Conservation (phyloP, 2,888 invertebrate genomes). For the Gonocerus acuteangulatus region DNA sequence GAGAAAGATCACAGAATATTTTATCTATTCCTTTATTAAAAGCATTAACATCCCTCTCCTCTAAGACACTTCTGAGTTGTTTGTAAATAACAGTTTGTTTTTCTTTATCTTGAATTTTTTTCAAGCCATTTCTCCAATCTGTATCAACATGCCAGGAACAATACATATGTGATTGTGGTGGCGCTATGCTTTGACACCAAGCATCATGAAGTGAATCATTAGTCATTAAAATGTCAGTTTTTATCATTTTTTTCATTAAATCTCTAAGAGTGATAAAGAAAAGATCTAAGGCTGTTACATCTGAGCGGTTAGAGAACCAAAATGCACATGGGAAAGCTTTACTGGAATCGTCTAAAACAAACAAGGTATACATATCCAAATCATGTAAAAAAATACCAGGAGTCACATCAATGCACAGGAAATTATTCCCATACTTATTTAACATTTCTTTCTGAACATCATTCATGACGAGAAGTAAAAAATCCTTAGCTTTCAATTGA, state of each 20-base stretch:
- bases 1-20: neutral
- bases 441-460: slow-evolving; percentile 28
- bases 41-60: neutral
- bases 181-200: neutral
- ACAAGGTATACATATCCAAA: slow-evolving; percentile 14
- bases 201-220: neutral
- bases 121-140: neutral
- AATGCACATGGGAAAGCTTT: slow-evolving; percentile 25
- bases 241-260: neutral
- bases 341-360: slow-evolving; percentile 25
- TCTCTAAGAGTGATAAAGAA: neutral
- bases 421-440: slow-evolving; percentile 20
- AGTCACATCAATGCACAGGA: slow-evolving; percentile 26
- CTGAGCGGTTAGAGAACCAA: slow-evolving; percentile 16
- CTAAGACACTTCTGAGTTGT: neutral
- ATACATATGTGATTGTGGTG: neutral
- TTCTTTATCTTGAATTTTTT: neutral
- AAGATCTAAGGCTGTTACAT: neutral
- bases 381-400: slow-evolving; percentile 10
- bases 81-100: neutral
- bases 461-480: slow-evolving; percentile 27
- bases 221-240: neutral
- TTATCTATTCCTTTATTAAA: neutral
- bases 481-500: slow-evolving; percentile 16
- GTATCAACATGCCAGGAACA: neutral